phyloP scores from a whole-genome alignment of 2,888 invertebrate genomes.

The Pollenia angustigena region DNA sequence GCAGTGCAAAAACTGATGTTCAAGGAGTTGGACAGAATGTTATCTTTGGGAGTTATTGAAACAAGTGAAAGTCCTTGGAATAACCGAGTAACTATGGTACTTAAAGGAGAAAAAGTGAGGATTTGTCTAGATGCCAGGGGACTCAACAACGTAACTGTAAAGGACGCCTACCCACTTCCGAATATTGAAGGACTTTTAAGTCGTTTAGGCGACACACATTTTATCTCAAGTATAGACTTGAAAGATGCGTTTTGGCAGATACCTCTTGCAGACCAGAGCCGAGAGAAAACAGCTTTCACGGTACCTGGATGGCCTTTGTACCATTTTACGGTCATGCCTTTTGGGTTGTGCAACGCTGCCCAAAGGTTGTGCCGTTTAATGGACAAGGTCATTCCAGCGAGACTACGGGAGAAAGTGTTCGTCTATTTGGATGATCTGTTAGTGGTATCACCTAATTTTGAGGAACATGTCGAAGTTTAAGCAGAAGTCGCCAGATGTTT shows the following conservation, averaged over 20 bases:
- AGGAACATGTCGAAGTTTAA: neutral
- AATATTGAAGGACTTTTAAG: too few relatives aligned
- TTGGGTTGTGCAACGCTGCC: slow-evolving; percentile 32
- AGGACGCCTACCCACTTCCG: neutral
- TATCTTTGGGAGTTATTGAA: neutral
- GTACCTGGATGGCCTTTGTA: slow-evolving; percentile 2
- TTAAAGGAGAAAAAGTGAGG: too few relatives aligned
- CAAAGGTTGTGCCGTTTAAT: slow-evolving; percentile 12
- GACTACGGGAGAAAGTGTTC: neutral
- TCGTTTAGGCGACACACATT: neutral
- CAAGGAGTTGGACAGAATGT: neutral
- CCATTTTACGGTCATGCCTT: slow-evolving; percentile 27
- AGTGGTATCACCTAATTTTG: neutral
- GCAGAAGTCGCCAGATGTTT: neutral
- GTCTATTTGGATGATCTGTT: neutral
- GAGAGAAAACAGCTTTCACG: slow-evolving; percentile 19
- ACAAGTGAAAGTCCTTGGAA: neutral
- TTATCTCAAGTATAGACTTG: neutral
- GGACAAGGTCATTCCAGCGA: neutral
- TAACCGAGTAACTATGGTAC: too few relatives aligned
- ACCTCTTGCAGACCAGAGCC: neutral
- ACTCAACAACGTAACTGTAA: neutral
- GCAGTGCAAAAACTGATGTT: too few relatives aligned
- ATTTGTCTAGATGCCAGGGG: too few relatives aligned
- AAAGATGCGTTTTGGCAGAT: slow-evolving; percentile 17